Evolutionary conservation across 2,888 invertebrate species (phyloP).

Genomic region (Pseudococcus viburni): DNA sequence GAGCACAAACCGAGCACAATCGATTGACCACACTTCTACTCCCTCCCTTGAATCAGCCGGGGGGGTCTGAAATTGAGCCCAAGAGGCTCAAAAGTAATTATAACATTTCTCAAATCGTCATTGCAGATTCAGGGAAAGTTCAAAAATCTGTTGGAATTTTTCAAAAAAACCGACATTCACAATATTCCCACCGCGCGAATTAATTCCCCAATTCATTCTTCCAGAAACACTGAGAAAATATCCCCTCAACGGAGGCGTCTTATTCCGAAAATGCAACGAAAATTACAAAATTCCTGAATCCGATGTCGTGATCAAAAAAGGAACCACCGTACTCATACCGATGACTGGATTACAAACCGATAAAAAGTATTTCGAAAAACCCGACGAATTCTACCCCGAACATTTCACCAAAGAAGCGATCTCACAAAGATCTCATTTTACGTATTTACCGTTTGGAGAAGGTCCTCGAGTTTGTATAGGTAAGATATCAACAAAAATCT

Average conservation of each 20-base stretch:
- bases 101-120: too few species aligned
- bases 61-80: too few species aligned
- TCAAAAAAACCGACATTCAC: too few species aligned
- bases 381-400: constrained; percentile 77
- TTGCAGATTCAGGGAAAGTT: too few species aligned
- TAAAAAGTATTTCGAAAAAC: constrained; percentile 76
- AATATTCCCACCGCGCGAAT: background rate
- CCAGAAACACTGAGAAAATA: background rate
- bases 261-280: constrained; percentile 72
- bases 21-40: too few species aligned
- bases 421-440: constrained; percentile 74
- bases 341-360: constrained; percentile 75
- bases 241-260: background rate
- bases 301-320: constrained; percentile 72
- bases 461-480: constrained; percentile 76
- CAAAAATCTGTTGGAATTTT: too few species aligned
- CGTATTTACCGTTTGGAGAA: constrained; percentile 76
- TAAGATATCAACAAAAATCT: constrained; percentile 69
- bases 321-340: constrained; percentile 72
- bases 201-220: background rate
- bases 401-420: constrained; percentile 76
- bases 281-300: constrained; percentile 74
- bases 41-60: too few species aligned
- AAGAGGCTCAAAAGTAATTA: too few species aligned
- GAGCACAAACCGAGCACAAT: too few species aligned